Evolutionary conservation across 2,888 invertebrate species (phyloP).

Genomic region (Meteorus cinctellus): DNA sequence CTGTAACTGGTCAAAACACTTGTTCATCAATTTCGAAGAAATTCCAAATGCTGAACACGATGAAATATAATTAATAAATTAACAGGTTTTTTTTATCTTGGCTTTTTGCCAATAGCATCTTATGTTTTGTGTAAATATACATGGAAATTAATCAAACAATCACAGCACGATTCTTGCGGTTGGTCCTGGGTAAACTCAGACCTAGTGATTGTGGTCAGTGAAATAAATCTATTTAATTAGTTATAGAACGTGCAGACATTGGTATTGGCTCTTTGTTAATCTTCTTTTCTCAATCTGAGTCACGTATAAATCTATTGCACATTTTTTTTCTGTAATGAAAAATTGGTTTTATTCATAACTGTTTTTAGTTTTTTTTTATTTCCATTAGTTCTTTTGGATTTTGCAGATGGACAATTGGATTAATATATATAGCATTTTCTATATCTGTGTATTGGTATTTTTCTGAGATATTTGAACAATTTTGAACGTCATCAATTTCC

Average conservation of each 20-base stretch:
- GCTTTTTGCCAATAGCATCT: not conserved
- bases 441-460: not conserved
- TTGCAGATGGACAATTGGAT: not conserved
- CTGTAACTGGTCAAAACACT: not conserved
- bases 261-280: not conserved
- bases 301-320: not conserved
- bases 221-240: not conserved
- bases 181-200: not conserved
- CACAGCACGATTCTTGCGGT: not conserved
- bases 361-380: not conserved
- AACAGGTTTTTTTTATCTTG: not conserved
- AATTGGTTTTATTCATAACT: not conserved
- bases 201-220: not conserved
- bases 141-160: not conserved
- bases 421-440: too few species aligned
- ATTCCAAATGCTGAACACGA: not conserved
- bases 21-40: not conserved
- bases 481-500: conserved; percentile 26
- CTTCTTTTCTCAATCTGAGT: not conserved
- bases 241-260: not conserved
- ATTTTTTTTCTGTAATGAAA: not conserved
- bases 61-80: not conserved
- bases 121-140: not conserved
- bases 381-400: not conserved
- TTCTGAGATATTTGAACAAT: conserved; percentile 3